Percentiles rank a stretch among this genome's conserved stretches.
phyloP scores from a whole-genome alignment of 2,797 vertebrate species.

The Selene dorsalis region DNA sequence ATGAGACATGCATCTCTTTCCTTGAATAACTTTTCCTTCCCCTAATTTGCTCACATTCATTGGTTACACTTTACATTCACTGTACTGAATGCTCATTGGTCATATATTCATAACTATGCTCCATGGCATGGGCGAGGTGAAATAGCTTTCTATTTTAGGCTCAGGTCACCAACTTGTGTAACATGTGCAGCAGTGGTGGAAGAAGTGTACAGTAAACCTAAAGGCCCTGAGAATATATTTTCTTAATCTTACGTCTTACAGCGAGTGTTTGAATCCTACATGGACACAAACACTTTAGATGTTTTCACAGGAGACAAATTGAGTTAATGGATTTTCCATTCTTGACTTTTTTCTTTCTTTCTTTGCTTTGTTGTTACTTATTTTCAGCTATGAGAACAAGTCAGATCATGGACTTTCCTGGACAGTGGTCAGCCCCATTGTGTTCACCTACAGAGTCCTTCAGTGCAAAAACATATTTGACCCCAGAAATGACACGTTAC shows the following conservation, averaged over 20 bases:
- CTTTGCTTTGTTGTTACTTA: slow-evolving; percentile 15
- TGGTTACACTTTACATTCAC: background rate
- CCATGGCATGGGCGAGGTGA: background rate
- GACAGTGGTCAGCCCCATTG: slow-evolving; percentile 83
- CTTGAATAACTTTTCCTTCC: slow-evolving; percentile 1
- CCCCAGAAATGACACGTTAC: slow-evolving; percentile 76
- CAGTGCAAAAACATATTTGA: slow-evolving; percentile 82
- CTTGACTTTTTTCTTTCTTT: background rate
- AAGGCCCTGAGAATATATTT: background rate
- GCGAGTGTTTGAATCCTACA: background rate
- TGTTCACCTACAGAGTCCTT: slow-evolving; percentile 84
- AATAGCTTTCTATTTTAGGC: slow-evolving; percentile 68
- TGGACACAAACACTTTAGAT: background rate
- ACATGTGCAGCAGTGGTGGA: slow-evolving; percentile 25
- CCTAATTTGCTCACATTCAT: background rate
- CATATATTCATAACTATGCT: background rate
- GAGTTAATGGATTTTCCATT: background rate
- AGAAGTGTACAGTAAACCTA: background rate
- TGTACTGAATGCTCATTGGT: background rate
- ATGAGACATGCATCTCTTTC: background rate
- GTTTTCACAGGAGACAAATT: background rate
- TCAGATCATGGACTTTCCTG: slow-evolving; percentile 77
- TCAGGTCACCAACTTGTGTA: slow-evolving; percentile 10
- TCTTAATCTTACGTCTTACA: background rate
- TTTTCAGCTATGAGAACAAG: slow-evolving; percentile 75